These are phyloP conservation scores for Adoxophyes honmai DNA, from an alignment of 1,140 invertebrate genomes.

Conservation along the genomic window DNA sequence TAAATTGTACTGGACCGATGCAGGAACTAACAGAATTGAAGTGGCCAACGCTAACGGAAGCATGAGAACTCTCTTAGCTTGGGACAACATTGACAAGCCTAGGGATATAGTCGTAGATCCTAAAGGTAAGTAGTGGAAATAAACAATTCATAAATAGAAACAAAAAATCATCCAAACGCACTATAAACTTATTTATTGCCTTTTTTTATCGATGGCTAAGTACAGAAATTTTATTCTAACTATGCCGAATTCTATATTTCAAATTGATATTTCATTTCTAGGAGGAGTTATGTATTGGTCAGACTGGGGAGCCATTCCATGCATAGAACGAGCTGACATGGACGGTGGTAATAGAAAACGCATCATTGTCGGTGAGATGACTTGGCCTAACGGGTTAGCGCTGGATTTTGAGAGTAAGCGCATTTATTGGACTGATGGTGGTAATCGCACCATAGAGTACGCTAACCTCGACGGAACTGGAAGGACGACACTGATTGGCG, in stretches of 20 bases:
- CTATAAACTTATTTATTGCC: too few species aligned
- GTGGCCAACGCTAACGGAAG: slow-evolving; percentile 88
- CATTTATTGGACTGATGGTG: slow-evolving; percentile 91
- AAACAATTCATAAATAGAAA: too few species aligned
- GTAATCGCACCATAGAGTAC: slow-evolving; percentile 88
- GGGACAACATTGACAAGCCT: slow-evolving; percentile 89
- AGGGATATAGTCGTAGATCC: slow-evolving; percentile 92
- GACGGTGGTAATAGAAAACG: slow-evolving; percentile 86
- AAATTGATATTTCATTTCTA: slow-evolving; percentile 34
- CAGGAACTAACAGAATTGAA: slow-evolving; percentile 88
- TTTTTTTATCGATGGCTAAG: too few species aligned
- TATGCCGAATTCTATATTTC: too few species aligned
- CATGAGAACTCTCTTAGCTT: slow-evolving; percentile 86
- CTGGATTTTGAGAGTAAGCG: slow-evolving; percentile 84
- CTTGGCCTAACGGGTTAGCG: slow-evolving; percentile 89
- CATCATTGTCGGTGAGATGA: slow-evolving; percentile 84
- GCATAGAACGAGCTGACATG: slow-evolving; percentile 92
- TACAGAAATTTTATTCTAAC: too few species aligned
- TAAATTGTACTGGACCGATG: slow-evolving; percentile 94
- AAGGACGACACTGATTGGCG: slow-evolving; percentile 81
- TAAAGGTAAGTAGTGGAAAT: slow-evolving; percentile 75
- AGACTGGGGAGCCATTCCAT: slow-evolving; percentile 89
- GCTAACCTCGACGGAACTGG: slow-evolving; percentile 88
- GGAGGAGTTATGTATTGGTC: slow-evolving; percentile 92
- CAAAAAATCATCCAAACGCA: too few species aligned